Conservation (phyloP, 64 coral and sea anemone species). For the Trachythela sp. region DNA sequence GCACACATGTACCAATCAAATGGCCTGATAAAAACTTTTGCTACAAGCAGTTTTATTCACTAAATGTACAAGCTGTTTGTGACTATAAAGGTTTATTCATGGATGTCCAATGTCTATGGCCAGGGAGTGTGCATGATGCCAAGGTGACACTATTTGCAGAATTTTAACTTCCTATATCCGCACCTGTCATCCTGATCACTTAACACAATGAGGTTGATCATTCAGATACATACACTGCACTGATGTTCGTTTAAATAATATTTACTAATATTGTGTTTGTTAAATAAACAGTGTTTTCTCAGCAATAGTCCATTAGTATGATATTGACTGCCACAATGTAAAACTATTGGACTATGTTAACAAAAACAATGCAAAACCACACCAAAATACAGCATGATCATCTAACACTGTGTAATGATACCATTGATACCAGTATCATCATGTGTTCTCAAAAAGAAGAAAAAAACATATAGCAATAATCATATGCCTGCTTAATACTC, state of each 20-base stretch:
- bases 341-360: too few species aligned
- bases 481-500: too few species aligned
- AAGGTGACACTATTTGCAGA: neutral
- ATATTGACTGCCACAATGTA: too few species aligned
- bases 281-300: neutral
- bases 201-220: neutral
- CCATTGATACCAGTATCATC: too few species aligned
- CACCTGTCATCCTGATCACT: neutral
- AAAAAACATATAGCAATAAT: too few species aligned
- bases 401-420: too few species aligned
- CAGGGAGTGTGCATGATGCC: neutral
- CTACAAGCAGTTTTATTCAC: neutral
- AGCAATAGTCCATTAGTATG: too few species aligned
- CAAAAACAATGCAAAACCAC: too few species aligned
- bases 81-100: neutral
- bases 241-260: neutral
- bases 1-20: neutral
- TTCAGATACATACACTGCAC: neutral
- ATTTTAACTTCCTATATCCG: neutral
- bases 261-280: neutral
- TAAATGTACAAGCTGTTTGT: conserved; percentile 12
- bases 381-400: too few species aligned
- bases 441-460: too few species aligned
- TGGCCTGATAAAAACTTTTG: neutral
- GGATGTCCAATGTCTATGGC: neutral